Evolutionary conservation across 2,113 vertebrate genomes (phyloP), one percentile per base, ranked within the genome.

Genomic region (Crotophaga sulcirostris): DNA sequence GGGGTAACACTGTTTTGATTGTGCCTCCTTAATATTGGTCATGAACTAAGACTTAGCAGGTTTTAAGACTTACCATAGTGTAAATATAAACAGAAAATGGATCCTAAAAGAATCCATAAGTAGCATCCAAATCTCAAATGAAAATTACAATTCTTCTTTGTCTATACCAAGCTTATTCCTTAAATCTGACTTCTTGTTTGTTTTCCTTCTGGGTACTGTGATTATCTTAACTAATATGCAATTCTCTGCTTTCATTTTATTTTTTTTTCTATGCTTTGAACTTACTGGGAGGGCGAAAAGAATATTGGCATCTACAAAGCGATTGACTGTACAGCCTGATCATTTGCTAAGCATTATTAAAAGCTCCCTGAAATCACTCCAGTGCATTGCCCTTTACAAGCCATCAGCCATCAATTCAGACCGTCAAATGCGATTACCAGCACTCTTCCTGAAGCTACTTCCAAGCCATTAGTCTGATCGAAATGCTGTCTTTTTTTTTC

Each of bases 271-370:
- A 38, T 62, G 15, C 9, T 80, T 68, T 59, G 67, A 76, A 38
- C 52, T 84, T 69, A 47, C 8, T 67, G 63, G 29, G 78, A 80
- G 55, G 11, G 10, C 23, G 4, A 24, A 54, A 77, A 76, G 5
- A 87, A 79, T 90, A 89, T 45, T 94, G 91, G 55, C 92, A 96
- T 76, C 81, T 90, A 70, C 34, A 45, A 23, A 84, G 24, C 3
- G 5, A 96, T 54, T 94, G 96, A 84, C 64, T 84, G 45, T 78
- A 84, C 38, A 91, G 84, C 55, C 75, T 87, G 93, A 96, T 96
- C 91, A 94, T 95, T 95, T 96, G 94, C 94, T 92, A 91, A 94
- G 78, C 87, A 87, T 96, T 97, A 97, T 97, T 97, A 97, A 97
- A 97, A 97, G 94, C 85, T 96, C 93, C 82, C 94, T 90, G 84